A percentile compares a stretch with the other conserved stretches of the same genome.
Conservation (phyloP, 2,888 invertebrate genomes). For the Frankliniella fusca region DNA sequence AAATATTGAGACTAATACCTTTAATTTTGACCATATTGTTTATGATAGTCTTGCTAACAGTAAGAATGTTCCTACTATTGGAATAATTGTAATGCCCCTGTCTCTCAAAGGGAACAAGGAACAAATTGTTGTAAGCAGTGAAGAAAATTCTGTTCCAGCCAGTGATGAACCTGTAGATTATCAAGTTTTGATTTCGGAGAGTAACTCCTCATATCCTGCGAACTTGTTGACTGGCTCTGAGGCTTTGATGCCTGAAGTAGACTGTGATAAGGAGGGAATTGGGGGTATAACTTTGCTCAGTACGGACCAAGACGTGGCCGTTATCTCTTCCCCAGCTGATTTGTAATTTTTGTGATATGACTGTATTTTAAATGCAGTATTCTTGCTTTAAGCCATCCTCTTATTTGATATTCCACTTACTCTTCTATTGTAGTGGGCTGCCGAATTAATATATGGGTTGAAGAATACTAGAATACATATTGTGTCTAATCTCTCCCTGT, state of each 20-base stretch:
- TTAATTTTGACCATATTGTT: neutral
- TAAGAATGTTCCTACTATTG: neutral
- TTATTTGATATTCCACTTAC: constrained; percentile 1
- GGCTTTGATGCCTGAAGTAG: neutral
- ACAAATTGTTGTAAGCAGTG: neutral
- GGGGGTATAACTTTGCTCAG: constrained; percentile 10
- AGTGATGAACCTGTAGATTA: neutral
- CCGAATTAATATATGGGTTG: too few species aligned
- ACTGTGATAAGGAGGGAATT: neutral
- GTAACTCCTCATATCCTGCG: neutral
- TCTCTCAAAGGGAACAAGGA: neutral
- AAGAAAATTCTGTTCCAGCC: neutral
- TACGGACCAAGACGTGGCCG: constrained; percentile 14
- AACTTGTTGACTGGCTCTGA: constrained; percentile 12
- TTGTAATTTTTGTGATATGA: constrained; percentile 9
- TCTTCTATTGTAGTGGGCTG: too few species aligned
- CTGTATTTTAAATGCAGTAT: constrained; percentile 25
- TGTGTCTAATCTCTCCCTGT: too few species aligned
- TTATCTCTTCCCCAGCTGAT: constrained; percentile 13
- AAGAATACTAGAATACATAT: too few species aligned
- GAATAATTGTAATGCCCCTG: constrained; percentile 3
- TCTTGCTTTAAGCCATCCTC: constrained; percentile 17
- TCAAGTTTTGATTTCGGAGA: constrained; percentile 3
- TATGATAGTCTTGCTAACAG: neutral
- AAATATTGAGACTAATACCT: constrained; percentile 12